Evolutionary conservation across 2,113 vertebrate genomes (phyloP).

Genomic region (Phocoena phocoena): DNA sequence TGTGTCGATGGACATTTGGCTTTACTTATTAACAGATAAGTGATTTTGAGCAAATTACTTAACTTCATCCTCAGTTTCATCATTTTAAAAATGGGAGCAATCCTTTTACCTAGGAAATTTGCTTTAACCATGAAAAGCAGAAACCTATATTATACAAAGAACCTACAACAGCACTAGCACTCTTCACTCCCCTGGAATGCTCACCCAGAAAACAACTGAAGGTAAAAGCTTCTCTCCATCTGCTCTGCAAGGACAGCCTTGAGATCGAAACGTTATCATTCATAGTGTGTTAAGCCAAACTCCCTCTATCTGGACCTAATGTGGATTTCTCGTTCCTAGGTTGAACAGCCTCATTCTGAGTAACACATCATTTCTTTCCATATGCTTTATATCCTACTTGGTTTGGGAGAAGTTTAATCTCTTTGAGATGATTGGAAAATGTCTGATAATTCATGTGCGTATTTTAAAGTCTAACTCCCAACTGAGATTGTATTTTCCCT

Average conservation of each 20-base stretch:
- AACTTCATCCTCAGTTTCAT: neutral
- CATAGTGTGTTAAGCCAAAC: rapidly evolving
- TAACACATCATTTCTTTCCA: neutral
- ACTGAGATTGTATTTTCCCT: neutral
- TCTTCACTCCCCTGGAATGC: no score
- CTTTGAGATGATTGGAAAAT: neutral
- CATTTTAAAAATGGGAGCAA: neutral
- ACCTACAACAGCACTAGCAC: rapidly evolving
- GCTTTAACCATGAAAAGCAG: neutral
- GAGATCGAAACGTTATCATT: rapidly evolving
- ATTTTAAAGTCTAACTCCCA: neutral
- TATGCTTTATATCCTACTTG: neutral
- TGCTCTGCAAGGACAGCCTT: neutral
- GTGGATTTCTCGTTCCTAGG: neutral
- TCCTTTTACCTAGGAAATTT: neutral
- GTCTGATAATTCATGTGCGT: neutral
- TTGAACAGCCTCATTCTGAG: neutral
- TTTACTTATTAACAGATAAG: neutral
- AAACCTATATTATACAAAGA: neutral
- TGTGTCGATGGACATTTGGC: neutral
- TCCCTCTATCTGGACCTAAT: neutral
- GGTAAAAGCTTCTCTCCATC: no score
- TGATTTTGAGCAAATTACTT: neutral
- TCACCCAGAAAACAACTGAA: neutral
- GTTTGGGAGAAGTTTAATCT: neutral